Percentiles rank a stretch among this genome's conserved stretches.
Evolutionary conservation across 1,140 invertebrate genomes (phyloP).

Genomic region (Branchinecta lynchi): DNA sequence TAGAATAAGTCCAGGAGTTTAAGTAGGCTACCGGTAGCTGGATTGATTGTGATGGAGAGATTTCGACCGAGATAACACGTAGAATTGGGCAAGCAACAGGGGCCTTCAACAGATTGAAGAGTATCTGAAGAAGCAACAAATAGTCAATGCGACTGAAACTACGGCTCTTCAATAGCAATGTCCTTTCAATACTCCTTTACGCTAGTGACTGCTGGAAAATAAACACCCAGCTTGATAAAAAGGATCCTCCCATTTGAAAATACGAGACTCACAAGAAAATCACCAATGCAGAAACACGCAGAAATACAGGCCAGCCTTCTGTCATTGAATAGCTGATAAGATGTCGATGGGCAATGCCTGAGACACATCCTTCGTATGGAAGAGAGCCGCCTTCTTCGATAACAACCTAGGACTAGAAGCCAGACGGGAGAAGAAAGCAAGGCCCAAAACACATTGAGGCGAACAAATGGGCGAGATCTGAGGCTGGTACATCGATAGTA

Average conservation of each 20-base stretch:
- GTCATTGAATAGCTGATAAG: constrained; percentile 1
- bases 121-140: constrained; percentile 6
- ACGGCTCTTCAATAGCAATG: constrained; percentile 5
- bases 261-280: neutral
- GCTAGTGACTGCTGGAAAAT: neutral
- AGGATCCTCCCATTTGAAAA: constrained; percentile 5
- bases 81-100: constrained; percentile 5
- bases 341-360: no score
- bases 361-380: no score
- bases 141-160: constrained; percentile 6
- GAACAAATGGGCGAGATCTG: no score
- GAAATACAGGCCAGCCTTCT: neutral
- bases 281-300: constrained; percentile 1
- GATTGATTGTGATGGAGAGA: constrained; percentile 5
- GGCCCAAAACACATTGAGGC: no score
- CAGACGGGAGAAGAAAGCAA: no score
- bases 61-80: constrained; percentile 1
- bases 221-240: constrained; percentile 2
- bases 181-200: constrained; percentile 1
- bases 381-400: no score
- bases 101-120: constrained; percentile 1
- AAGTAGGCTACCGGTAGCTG: neutral
- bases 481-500: no score
- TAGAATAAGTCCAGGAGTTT: constrained; percentile 9
- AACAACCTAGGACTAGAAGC: no score